phyloP scores from a whole-genome alignment of 2,797 vertebrate species.

The Cuculus canorus region DNA sequence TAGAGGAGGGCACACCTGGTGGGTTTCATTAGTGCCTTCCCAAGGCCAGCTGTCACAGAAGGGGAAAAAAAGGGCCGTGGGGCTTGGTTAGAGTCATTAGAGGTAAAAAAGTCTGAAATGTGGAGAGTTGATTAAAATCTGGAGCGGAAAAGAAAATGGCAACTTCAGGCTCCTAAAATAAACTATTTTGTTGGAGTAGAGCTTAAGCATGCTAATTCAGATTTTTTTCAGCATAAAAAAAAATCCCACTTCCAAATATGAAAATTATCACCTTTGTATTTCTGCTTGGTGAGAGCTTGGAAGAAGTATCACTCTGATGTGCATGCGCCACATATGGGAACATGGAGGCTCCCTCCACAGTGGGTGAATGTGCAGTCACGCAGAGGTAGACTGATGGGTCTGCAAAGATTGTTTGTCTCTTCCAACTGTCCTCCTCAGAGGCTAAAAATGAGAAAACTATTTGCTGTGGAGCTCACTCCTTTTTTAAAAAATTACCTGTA shows the following conservation, averaged over 20 bases:
- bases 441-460: not conserved
- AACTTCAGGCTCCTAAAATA: not conserved
- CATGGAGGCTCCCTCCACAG: not conserved
- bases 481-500: not conserved
- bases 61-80: not conserved
- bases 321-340: fast-evolving
- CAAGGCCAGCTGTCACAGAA: not conserved
- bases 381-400: not conserved
- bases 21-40: not conserved
- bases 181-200: not conserved
- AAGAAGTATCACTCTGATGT: not conserved
- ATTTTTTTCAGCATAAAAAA: too few relatives aligned
- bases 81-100: not conserved
- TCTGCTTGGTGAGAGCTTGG: not conserved
- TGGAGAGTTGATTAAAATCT: not conserved
- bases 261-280: not conserved
- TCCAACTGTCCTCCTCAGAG: not conserved
- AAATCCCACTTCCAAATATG: not conserved
- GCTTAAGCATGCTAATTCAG: not conserved
- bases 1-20: not conserved
- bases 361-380: fast-evolving
- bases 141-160: not conserved
- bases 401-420: not conserved
- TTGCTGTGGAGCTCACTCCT: not conserved
- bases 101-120: not conserved